These are phyloP conservation scores for Nephotettix cincticeps DNA, from an alignment of 1,140 invertebrate genomes.

Conservation along the genomic window DNA sequence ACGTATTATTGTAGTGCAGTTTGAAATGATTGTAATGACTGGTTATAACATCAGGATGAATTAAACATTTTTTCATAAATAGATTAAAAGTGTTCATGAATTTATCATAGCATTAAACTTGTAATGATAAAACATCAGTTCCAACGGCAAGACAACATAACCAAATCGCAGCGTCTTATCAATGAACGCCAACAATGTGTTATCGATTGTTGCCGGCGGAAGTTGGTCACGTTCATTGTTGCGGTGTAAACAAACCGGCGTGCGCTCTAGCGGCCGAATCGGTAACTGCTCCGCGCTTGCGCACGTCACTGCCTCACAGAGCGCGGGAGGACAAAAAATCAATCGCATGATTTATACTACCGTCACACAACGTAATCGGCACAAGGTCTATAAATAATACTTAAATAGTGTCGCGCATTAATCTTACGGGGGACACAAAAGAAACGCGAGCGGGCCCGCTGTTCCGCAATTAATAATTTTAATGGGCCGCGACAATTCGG, in stretches of 20 bases:
- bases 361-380: constrained; percentile 20
- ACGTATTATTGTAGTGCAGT: no score
- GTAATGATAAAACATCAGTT: no score
- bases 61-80: no score
- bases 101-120: no score
- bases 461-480: constrained; percentile 27
- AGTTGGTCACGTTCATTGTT: no score
- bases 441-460: constrained; percentile 13
- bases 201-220: constrained; percentile 2
- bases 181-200: background rate
- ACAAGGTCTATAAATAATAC: constrained; percentile 27
- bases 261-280: background rate
- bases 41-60: no score
- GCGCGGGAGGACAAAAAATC: constrained; percentile 24
- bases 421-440: constrained; percentile 24
- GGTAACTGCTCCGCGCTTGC: background rate
- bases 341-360: constrained; percentile 26
- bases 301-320: background rate
- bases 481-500: constrained; percentile 25
- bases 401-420: constrained; percentile 25
- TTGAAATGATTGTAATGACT: no score
- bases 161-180: no score
- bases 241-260: constrained; percentile 13
- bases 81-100: no score
- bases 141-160: no score